These are phyloP conservation scores for Alouatta palliata DNA, from an alignment of 2,113 vertebrate genomes.

Conservation along the genomic window DNA sequence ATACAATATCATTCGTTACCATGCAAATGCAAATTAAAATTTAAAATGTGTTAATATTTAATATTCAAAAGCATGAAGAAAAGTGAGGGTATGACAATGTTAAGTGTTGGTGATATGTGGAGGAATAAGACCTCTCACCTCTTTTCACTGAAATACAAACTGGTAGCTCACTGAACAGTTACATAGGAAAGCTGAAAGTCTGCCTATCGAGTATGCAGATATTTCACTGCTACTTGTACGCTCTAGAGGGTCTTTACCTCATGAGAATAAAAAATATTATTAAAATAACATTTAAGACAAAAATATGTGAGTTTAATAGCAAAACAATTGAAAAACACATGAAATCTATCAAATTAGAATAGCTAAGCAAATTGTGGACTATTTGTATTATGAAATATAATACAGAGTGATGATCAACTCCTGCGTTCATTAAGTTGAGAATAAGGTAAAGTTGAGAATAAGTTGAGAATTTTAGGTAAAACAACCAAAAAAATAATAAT, in stretches of 20 bases:
- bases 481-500: background rate
- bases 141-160: background rate
- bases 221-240: fast-evolving
- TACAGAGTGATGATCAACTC: fast-evolving
- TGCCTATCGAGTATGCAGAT: background rate
- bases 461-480: background rate
- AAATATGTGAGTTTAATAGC: background rate
- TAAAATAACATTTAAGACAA: background rate
- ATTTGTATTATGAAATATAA: background rate
- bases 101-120: too few species aligned
- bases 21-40: background rate
- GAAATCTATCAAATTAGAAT: too few species aligned
- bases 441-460: too few species aligned
- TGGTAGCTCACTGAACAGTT: background rate
- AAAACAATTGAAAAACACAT: background rate
- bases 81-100: fast-evolving
- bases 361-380: too few species aligned
- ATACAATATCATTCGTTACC: background rate
- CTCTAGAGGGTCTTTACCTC: background rate
- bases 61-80: background rate
- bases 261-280: background rate
- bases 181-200: background rate
- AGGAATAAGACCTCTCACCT: background rate
- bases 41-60: background rate
- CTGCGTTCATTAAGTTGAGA: fast-evolving